A percentile compares a stretch with the other conserved stretches of the same genome.
phyloP scores from a whole-genome alignment of 2,113 vertebrate genomes.

The Pomatorhinus ruficollis region DNA sequence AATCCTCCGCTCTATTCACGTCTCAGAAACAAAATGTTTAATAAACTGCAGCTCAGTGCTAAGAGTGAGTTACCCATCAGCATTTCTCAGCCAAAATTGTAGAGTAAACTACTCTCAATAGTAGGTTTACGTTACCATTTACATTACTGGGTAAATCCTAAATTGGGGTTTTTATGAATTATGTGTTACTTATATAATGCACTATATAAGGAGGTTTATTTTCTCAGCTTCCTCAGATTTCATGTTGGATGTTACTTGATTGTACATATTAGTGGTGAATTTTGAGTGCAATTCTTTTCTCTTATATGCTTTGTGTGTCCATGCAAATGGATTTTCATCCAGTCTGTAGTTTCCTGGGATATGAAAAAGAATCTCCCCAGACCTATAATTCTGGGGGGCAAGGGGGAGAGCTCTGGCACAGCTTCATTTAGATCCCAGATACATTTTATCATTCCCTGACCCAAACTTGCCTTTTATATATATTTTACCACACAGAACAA shows the following conservation, averaged over 20 bases:
- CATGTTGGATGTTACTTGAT: background rate
- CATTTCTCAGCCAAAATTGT: constrained; percentile 27
- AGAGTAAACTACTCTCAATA: constrained; percentile 26
- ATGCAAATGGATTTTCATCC: background rate
- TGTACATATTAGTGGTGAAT: background rate
- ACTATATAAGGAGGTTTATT: background rate
- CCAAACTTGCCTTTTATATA: background rate
- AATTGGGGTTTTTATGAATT: constrained; percentile 2
- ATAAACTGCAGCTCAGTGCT: constrained; percentile 27
- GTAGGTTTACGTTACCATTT: constrained; percentile 19
- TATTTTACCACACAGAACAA: background rate
- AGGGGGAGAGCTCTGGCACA: background rate
- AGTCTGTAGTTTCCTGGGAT: background rate
- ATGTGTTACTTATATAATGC: background rate
- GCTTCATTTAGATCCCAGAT: background rate
- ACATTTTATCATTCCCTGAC: background rate
- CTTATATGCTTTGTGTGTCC: background rate
- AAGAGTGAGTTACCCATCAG: constrained; percentile 19
- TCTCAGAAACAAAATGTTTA: background rate
- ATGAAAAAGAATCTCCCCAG: background rate
- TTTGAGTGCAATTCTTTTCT: background rate
- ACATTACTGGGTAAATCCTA: background rate
- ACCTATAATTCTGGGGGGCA: background rate
- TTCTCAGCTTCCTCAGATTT: constrained; percentile 23
- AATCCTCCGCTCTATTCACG: background rate